Evolutionary conservation across 2,888 invertebrate species (phyloP), one percentile per base, ranked within the genome.

Genomic region (Ceriagrion tenellum): DNA sequence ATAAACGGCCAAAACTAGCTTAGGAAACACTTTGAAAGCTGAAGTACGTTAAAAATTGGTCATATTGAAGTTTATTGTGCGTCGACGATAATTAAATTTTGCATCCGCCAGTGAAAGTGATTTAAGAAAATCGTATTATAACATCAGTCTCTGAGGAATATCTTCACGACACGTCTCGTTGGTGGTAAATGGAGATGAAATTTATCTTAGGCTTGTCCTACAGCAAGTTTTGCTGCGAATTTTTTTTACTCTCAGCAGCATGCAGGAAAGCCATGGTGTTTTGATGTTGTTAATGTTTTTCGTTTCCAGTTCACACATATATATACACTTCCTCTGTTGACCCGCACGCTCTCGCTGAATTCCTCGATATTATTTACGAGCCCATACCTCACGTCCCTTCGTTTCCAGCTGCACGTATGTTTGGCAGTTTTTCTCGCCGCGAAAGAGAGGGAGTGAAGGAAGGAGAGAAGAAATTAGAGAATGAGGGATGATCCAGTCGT

Each of bases 401-500:
- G 10, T 81, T 35, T 30, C 81, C 81, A 69, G 20, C 69, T n/a
- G 69, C 69, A 69, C 69, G 20, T 81, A 35, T 30, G 81, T 10
- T 81, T 35, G 30, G 81, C 30, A 3, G 69, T 81, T 81, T 30
- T 81, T 81, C n/a, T 35, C 16, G 30, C 35, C 35, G 35, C 30
- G 16, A 18, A 81, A 81, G 30, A 81, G 35, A 4, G 81, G 81
- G 35, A 81, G 81, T 35, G 35, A 81, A 16, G 81, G 35, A 35
- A 26, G 30, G 30, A 81, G 81, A 35, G 35, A 81, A 35, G 81
- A 81, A 81, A 81, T 81, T 81, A 81, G 81, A 81, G 35, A 16
- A 81, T 81, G 35, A 81, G 81, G 13, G 35, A 81, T 81, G 81
- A 81, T 81, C 81, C 81, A 81, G 35, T 81, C 81, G 81, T 35